Evolutionary conservation across 2,888 invertebrate species (phyloP), one percentile per base, ranked within the genome.

Genomic region (Eristalis pertinax): DNA sequence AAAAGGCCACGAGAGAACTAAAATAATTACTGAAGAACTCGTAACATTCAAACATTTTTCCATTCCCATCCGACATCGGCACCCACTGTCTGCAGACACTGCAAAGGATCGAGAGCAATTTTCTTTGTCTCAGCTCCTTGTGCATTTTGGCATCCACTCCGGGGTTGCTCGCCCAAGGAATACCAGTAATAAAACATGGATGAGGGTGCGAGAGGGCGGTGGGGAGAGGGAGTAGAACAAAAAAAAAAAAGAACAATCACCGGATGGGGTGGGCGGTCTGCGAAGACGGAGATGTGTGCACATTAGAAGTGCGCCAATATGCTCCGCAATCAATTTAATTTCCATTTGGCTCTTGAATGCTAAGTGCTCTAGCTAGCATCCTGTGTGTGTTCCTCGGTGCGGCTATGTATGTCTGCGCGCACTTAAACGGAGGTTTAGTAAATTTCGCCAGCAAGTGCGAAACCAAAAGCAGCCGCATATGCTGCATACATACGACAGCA

Each of bases 251-350:
- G 24, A 24, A 24, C 60, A 26, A 24, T 26, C 60, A 50, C 1
- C 50, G 8, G 50, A 50, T 50, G 50, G 19, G 19, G 50, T n/a
- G 19, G 50, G 50, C 60, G 60, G 26, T 26, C n/a, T 11, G 13
- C 15, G 19, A 24, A 60, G 62, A 11, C n/a, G 19, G 56, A 78
- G 67, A 67, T 74, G 83, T 75, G 74, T 83, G 83, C 78, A 78
- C 86, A 86, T 86, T 83, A 74, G 78, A 86, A 83, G 86, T 86
- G 83, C 86, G 83, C 86, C 86, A 86, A 86, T 86, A 83, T 75
- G 86, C 72, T 78, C 83, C 72, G 86, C 86, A 79, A 86, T 86
- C 86, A 86, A 86, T 86, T 86, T 78, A 86, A 86, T 82, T 86
- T 86, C 83, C 78, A 86, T 86, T 86, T 86, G 86, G 86, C 86